phyloP scores from a whole-genome alignment of 2,113 vertebrate species.

The Odobenus rosmarus region DNA sequence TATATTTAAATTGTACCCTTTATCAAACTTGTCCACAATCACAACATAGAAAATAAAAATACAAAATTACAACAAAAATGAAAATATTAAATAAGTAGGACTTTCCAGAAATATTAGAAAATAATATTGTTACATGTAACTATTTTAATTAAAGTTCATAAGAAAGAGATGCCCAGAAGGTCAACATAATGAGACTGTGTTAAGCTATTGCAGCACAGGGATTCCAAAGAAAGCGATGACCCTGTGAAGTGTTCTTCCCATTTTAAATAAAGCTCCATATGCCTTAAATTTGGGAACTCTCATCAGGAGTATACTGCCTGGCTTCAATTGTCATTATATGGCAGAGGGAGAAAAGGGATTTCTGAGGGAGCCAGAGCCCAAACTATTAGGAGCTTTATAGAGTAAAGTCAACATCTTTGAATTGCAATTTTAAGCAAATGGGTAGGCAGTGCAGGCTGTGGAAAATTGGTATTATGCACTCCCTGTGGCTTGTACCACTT shows the following conservation, averaged over 20 bases:
- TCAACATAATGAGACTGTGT: neutral
- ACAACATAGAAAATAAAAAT: conserved; percentile 28
- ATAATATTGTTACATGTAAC: neutral
- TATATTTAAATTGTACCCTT: conserved; percentile 54
- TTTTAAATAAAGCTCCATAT: conserved; percentile 69
- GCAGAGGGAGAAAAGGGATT: conserved; percentile 56
- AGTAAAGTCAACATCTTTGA: conserved; percentile 71
- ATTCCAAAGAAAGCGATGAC: neutral
- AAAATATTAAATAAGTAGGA: neutral
- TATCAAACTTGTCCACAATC: conserved; percentile 4
- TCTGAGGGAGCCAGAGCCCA: conserved; percentile 55
- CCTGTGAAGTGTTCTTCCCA: neutral
- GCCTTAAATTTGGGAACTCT: conserved; percentile 53
- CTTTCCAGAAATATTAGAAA: neutral
- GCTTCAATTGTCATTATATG: conserved; percentile 60
- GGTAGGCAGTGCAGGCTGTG: conserved; percentile 77
- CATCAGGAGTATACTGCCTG: conserved; percentile 55
- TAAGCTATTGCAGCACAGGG: neutral
- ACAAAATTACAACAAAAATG: neutral
- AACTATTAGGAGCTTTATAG: conserved; percentile 74
- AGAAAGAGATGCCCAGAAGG: conserved; percentile 14
- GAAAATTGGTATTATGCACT: conserved; percentile 77
- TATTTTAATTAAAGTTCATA: conserved; percentile 36
- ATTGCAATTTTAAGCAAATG: conserved; percentile 78
- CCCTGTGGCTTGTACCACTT: conserved; percentile 77